Percentiles rank a stretch among this genome's conserved stretches.
phyloP scores from a whole-genome alignment of 35 echinoderm and acorn worm species.

The Strongylocentrotus purpuratus region DNA sequence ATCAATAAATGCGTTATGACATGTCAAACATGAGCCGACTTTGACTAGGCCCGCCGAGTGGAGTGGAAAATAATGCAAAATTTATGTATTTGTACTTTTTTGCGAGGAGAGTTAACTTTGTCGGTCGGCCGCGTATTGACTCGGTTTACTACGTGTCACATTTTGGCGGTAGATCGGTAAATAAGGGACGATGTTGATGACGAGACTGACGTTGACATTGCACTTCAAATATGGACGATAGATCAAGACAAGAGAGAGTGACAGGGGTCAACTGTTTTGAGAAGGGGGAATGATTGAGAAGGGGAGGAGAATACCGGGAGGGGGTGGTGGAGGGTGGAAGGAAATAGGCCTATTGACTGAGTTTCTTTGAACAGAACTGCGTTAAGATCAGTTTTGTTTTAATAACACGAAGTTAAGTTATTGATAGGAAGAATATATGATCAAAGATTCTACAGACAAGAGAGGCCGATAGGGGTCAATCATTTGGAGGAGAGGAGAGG shows the following conservation, averaged over 20 bases:
- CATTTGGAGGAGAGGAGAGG: no score
- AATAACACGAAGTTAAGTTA: no score
- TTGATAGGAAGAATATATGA: no score
- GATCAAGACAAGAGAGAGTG: neutral
- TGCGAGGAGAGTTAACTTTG: neutral
- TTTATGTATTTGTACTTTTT: slow-evolving; percentile 48
- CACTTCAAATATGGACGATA: neutral
- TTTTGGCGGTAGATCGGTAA: neutral
- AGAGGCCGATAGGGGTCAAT: no score
- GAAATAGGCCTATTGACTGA: no score
- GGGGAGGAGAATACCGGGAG: neutral
- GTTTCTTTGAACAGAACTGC: no score
- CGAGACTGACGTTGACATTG: slow-evolving; percentile 14
- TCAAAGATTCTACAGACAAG: no score
- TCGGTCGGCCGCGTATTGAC: neutral
- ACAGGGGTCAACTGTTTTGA: neutral
- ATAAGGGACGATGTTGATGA: neutral
- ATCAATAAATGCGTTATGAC: slow-evolving; percentile 44
- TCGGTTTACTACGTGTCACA: neutral
- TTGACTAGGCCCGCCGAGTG: slow-evolving; percentile 21
- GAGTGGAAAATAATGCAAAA: slow-evolving; percentile 43
- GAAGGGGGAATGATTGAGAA: neutral
- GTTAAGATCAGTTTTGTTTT: no score
- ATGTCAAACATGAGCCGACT: slow-evolving; percentile 37
- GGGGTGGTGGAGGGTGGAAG: no score